phyloP scores from a whole-genome alignment of 2,888 invertebrate genomes.

The Drosophila subsilvestris region DNA sequence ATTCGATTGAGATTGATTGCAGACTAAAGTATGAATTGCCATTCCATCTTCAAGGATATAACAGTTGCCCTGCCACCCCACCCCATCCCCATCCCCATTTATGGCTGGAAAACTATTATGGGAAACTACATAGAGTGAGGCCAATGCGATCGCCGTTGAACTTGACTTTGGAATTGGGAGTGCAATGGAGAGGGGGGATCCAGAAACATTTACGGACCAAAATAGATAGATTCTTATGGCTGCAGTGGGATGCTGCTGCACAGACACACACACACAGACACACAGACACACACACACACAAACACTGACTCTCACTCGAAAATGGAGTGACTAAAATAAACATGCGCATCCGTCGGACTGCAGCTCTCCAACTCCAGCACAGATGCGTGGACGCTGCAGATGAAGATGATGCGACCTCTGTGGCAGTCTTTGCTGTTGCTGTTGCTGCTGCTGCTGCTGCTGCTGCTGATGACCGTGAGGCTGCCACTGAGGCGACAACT shows the following conservation, averaged over 20 bases:
- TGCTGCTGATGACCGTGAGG: slow-evolving; percentile 67
- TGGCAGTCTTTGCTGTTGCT: background rate
- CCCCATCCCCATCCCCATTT: slow-evolving; percentile 4
- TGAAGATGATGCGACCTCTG: background rate
- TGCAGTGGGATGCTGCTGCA: slow-evolving; percentile 34
- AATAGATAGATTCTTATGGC: slow-evolving; percentile 61
- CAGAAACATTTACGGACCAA: slow-evolving; percentile 34
- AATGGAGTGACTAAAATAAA: slow-evolving; percentile 72
- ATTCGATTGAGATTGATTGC: too few species aligned
- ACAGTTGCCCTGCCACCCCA: background rate
- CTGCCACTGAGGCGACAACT: slow-evolving; percentile 60
- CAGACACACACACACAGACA: slow-evolving; percentile 36
- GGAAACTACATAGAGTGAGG: slow-evolving; percentile 6
- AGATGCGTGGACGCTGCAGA: background rate
- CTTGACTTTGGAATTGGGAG: slow-evolving; percentile 68
- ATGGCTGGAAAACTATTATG: slow-evolving; percentile 24
- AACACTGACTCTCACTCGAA: slow-evolving; percentile 7
- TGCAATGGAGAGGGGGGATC: slow-evolving; percentile 20
- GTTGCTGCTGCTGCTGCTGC: slow-evolving; percentile 28
- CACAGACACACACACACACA: slow-evolving; percentile 16
- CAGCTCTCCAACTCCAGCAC: slow-evolving; percentile 17
- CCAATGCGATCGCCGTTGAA: slow-evolving; percentile 62
- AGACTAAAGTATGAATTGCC: too few species aligned
- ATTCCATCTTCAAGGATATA: slow-evolving; percentile 18
- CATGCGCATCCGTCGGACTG: slow-evolving; percentile 72